These are phyloP conservation scores for Zonitis immaculata DNA, from an alignment of 2,888 invertebrate genomes.

Conservation along the genomic window DNA sequence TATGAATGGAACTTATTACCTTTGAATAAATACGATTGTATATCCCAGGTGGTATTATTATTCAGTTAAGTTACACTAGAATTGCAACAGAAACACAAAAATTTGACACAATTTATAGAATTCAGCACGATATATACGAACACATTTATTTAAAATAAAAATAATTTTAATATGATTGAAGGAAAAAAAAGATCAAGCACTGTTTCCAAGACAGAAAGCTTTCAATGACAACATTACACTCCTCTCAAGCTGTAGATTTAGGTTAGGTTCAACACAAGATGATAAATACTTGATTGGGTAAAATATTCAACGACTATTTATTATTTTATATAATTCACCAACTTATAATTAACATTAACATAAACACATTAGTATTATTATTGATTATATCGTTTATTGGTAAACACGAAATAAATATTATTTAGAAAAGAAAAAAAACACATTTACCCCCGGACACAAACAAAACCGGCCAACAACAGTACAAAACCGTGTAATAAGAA, in stretches of 20 bases:
- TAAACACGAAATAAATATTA: neutral
- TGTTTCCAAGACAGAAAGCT: slow-evolving; percentile 1
- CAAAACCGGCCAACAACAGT: slow-evolving; percentile 12
- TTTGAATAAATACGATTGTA: neutral
- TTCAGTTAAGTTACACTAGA: neutral
- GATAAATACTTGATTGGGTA: neutral
- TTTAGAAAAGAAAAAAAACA: neutral
- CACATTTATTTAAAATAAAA: neutral
- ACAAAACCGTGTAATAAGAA: slow-evolving; percentile 17
- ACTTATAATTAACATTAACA: neutral
- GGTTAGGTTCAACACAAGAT: neutral
- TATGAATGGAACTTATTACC: neutral
- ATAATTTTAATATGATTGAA: neutral
- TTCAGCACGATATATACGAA: neutral
- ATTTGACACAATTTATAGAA: neutral
- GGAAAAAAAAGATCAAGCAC: neutral
- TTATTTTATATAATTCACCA: neutral
- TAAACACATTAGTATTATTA: neutral
- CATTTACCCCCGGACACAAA: slow-evolving; percentile 1
- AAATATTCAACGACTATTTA: neutral
- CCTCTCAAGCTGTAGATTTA: neutral
- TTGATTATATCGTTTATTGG: neutral
- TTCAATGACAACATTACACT: slow-evolving; percentile 1
- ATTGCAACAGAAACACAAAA: too few relatives aligned
- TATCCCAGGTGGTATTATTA: neutral